Percentiles rank a stretch among this genome's conserved stretches.
Conservation (phyloP, 2,888 invertebrate species). For the Onthophagus sagittarius region DNA sequence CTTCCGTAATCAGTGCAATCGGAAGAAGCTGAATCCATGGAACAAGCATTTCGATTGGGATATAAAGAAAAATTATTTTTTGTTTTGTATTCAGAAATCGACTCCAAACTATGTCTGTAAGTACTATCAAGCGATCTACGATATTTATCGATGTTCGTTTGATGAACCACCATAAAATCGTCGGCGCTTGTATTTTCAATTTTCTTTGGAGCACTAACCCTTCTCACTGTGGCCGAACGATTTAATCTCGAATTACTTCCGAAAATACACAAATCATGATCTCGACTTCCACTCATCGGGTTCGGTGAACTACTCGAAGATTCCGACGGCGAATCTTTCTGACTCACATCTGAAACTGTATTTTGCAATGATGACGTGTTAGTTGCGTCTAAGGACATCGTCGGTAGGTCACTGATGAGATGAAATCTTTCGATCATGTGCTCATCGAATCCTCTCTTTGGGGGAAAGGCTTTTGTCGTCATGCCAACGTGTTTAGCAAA, state of each 20-base stretch:
- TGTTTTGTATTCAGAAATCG: slow-evolving; percentile 46
- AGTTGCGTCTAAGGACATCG: slow-evolving; percentile 30
- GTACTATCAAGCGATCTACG: slow-evolving; percentile 37
- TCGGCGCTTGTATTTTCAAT: slow-evolving; percentile 24
- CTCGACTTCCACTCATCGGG: slow-evolving; percentile 33
- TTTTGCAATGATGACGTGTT: too few relatives aligned
- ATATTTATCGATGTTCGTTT: slow-evolving; percentile 24
- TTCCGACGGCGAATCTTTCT: slow-evolving; percentile 39
- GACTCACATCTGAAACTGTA: slow-evolving; percentile 14
- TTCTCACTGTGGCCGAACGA: slow-evolving; percentile 43
- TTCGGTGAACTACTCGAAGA: slow-evolving; percentile 41
- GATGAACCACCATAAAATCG: slow-evolving; percentile 13
- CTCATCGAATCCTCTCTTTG: neutral
- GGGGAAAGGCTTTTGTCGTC: neutral
- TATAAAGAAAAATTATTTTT: slow-evolving; percentile 41
- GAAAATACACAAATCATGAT: slow-evolving; percentile 39
- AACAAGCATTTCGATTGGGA: slow-evolving; percentile 34
- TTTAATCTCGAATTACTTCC: slow-evolving; percentile 35
- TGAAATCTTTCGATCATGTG: neutral
- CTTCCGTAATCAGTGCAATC: slow-evolving; percentile 42
- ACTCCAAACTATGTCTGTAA: slow-evolving; percentile 44
- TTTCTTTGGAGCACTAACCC: slow-evolving; percentile 36
- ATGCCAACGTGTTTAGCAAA: neutral
- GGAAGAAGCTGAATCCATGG: slow-evolving; percentile 41
- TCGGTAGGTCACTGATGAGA: slow-evolving; percentile 6